Evolutionary conservation across 1,140 invertebrate genomes (phyloP).

Genomic region (Goniozus legneri): DNA sequence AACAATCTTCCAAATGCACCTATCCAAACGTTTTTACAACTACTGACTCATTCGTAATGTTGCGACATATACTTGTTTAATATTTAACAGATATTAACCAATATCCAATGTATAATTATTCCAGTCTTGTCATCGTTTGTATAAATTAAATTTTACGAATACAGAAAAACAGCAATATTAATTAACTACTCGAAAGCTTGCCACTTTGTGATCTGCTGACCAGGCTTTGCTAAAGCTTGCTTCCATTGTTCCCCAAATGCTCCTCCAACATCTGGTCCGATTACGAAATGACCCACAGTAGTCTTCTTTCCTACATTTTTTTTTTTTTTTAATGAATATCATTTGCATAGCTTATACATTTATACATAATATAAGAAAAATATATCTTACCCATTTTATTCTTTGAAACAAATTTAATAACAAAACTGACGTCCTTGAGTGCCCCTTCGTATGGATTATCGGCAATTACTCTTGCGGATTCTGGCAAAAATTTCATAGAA

Average conservation of each 20-base stretch:
- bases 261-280: conserved; percentile 51
- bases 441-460: conserved; percentile 51
- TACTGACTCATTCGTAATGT: no score
- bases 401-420: conserved; percentile 50
- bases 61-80: conserved; percentile 7
- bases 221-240: conserved; percentile 47
- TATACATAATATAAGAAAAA: neutral
- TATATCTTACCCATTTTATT: conserved; percentile 45
- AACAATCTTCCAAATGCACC: no score
- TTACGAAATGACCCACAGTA: conserved; percentile 54
- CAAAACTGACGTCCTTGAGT: conserved; percentile 48
- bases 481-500: conserved; percentile 50
- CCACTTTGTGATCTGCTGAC: conserved; percentile 48
- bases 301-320: conserved; percentile 55
- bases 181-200: conserved; percentile 42
- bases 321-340: neutral
- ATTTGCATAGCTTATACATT: neutral
- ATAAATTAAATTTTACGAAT: no score
- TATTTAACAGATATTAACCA: conserved; percentile 11
- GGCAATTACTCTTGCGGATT: conserved; percentile 41
- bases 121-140: no score
- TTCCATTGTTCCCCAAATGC: conserved; percentile 50
- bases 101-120: no score
- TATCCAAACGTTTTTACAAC: no score
- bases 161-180: no score